A percentile compares a stretch with the other conserved stretches of the same genome.
Conservation (phyloP, 2,888 invertebrate species). For the Drosophila suboccidentalis region DNA sequence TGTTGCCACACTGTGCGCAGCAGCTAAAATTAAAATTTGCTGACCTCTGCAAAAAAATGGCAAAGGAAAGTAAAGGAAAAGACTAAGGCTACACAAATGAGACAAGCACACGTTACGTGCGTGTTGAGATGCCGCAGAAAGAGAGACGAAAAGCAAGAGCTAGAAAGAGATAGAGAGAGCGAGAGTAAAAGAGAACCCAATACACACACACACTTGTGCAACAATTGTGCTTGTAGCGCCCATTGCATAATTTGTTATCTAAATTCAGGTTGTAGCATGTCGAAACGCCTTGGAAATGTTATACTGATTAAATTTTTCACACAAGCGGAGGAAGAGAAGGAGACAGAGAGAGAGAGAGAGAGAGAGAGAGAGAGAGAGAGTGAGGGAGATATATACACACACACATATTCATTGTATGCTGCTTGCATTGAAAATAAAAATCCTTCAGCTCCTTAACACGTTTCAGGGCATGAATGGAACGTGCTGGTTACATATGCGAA, state of each 20-base stretch:
- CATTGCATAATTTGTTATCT: conserved; percentile 83
- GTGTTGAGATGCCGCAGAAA: conserved; percentile 27
- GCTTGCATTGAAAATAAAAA: conserved; percentile 73
- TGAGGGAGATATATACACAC: conserved; percentile 3
- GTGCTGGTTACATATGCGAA: conserved; percentile 52
- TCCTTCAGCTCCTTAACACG: conserved; percentile 74
- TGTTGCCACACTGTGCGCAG: conserved; percentile 40
- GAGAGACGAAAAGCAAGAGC: neutral
- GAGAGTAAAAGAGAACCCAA: too few relatives aligned
- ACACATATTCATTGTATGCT: conserved; percentile 20
- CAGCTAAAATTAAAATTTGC: conserved; percentile 69
- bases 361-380: neutral
- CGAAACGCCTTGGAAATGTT: conserved; percentile 73
- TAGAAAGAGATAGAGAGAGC: neutral
- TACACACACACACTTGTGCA: conserved; percentile 45
- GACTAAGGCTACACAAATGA: conserved; percentile 59
- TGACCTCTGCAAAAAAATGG: conserved; percentile 62
- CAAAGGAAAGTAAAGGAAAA: conserved; percentile 8
- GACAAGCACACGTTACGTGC: conserved; percentile 50
- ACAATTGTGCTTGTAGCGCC: conserved; percentile 55
- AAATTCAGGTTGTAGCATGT: conserved; percentile 83
- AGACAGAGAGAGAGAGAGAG: neutral
- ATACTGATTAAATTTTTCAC: conserved; percentile 82
- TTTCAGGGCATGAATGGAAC: conserved; percentile 73
- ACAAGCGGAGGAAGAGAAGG: neutral